Evolutionary conservation across 2,888 invertebrate species (phyloP).

Genomic region (Drosophila hawaiiensis): DNA sequence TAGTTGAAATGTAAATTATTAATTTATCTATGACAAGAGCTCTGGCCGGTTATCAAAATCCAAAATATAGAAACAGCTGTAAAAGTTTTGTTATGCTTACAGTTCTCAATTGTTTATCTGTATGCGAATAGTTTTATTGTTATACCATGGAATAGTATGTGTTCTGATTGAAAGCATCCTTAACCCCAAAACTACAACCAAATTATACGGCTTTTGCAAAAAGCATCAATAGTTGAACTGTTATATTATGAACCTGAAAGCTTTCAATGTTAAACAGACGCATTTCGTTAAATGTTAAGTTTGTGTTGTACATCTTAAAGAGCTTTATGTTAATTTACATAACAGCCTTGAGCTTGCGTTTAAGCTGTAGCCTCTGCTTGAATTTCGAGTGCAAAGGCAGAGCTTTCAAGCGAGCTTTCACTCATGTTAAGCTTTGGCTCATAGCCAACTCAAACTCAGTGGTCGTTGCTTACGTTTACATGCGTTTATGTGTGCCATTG

Average conservation of each 20-base stretch:
- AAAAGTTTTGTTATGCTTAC: constrained; percentile 16
- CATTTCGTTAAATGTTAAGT: constrained; percentile 24
- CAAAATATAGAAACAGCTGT: neutral
- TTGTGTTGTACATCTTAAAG: constrained; percentile 13
- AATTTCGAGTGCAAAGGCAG: neutral
- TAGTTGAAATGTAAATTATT: neutral
- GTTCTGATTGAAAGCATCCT: constrained; percentile 24
- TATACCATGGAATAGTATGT: constrained; percentile 1
- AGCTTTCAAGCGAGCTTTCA: constrained; percentile 23
- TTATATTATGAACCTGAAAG: constrained; percentile 12
- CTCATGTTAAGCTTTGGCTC: constrained; percentile 29
- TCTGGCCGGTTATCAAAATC: constrained; percentile 1
- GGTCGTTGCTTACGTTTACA: constrained; percentile 20
- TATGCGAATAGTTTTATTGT: neutral
- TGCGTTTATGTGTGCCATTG: constrained; percentile 77
- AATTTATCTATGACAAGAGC: neutral
- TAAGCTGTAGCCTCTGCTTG: constrained; percentile 9
- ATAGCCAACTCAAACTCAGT: constrained; percentile 40
- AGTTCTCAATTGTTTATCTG: constrained; percentile 10
- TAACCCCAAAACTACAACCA: constrained; percentile 22
- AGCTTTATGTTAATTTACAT: constrained; percentile 5
- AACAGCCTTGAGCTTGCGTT: constrained; percentile 17
- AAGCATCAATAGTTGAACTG: constrained; percentile 12
- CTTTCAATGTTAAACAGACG: constrained; percentile 20
- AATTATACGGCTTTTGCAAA: constrained; percentile 4